These are phyloP conservation scores for Pangasianodon gigas DNA, from an alignment of 2,113 vertebrate species.

Conservation along the genomic window DNA sequence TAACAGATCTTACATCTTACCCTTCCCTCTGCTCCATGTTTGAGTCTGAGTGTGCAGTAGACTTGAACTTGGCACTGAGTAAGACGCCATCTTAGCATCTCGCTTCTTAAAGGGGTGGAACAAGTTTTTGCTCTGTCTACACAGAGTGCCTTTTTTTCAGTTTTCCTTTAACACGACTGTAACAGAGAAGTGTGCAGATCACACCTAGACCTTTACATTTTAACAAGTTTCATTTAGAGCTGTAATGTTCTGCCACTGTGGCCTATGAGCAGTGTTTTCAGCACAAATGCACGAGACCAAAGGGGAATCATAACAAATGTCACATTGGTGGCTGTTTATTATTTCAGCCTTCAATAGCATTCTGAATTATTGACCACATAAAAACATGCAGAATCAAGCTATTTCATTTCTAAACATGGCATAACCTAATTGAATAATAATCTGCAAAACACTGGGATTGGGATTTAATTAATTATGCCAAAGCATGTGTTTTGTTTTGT, in stretches of 20 bases:
- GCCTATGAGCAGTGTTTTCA: background rate
- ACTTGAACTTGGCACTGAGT: constrained; percentile 79
- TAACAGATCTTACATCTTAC: constrained; percentile 20
- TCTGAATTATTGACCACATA: background rate
- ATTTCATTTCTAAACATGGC: background rate
- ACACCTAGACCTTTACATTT: background rate
- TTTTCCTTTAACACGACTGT: constrained; percentile 1
- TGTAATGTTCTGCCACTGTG: background rate
- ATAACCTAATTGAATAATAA: background rate
- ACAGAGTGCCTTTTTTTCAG: background rate
- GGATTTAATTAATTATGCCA: background rate
- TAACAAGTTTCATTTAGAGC: background rate
- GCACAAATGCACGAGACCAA: background rate
- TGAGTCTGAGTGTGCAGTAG: constrained; percentile 60
- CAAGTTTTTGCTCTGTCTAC: constrained; percentile 41
- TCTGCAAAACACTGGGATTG: background rate
- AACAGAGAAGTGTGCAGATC: background rate
- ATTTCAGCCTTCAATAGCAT: background rate
- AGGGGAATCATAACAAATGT: constrained; percentile 12
- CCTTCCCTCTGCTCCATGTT: constrained; percentile 45
- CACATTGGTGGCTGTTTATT: background rate
- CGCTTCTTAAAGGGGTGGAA: constrained; percentile 56
- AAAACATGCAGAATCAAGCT: background rate
- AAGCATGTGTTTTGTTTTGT: background rate
- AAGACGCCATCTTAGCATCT: constrained; percentile 75